A percentile compares a stretch with the other conserved stretches of the same genome.
Conservation (phyloP, 2,888 invertebrate species). For the Perizoma affinitatum region DNA sequence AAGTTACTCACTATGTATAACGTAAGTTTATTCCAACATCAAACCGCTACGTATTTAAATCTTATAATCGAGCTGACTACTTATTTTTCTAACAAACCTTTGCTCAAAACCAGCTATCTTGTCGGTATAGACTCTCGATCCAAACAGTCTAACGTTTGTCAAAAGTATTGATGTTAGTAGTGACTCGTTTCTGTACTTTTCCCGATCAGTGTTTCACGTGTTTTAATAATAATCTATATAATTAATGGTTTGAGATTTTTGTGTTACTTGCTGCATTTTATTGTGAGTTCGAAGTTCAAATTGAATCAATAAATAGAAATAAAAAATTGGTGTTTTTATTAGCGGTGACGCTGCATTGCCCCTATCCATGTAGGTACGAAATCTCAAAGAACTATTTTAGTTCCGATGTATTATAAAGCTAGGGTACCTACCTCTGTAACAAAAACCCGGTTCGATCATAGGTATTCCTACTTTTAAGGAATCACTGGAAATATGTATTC, state of each 20-base stretch:
- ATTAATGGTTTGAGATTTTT: slow-evolving; percentile 78
- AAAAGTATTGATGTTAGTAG: slow-evolving; percentile 68
- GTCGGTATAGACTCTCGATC: slow-evolving; percentile 61
- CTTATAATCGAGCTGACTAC: slow-evolving; percentile 70
- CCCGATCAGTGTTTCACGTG: slow-evolving; percentile 74
- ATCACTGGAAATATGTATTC: too few species aligned
- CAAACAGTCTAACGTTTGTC: slow-evolving; percentile 52
- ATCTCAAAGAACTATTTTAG: too few species aligned
- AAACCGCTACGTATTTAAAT: slow-evolving; percentile 75
- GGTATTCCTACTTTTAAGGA: too few species aligned
- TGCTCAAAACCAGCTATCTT: slow-evolving; percentile 77
- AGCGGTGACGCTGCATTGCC: slow-evolving; percentile 42
- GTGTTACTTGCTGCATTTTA: slow-evolving; percentile 83
- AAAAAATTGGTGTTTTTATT: slow-evolving; percentile 75
- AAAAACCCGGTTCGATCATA: too few species aligned
- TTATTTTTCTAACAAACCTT: slow-evolving; percentile 80
- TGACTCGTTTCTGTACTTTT: slow-evolving; percentile 64
- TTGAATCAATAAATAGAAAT: slow-evolving; percentile 84
- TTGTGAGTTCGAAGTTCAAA: slow-evolving; percentile 84
- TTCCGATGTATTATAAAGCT: too few species aligned
- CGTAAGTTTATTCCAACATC: slow-evolving; percentile 78
- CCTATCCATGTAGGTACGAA: too few species aligned
- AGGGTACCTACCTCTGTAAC: too few species aligned
- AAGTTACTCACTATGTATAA: slow-evolving; percentile 79
- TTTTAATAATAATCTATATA: slow-evolving; percentile 70